These are phyloP conservation scores for Lophura swinhoii DNA, from an alignment of 2,797 vertebrate species.

Conservation along the genomic window DNA sequence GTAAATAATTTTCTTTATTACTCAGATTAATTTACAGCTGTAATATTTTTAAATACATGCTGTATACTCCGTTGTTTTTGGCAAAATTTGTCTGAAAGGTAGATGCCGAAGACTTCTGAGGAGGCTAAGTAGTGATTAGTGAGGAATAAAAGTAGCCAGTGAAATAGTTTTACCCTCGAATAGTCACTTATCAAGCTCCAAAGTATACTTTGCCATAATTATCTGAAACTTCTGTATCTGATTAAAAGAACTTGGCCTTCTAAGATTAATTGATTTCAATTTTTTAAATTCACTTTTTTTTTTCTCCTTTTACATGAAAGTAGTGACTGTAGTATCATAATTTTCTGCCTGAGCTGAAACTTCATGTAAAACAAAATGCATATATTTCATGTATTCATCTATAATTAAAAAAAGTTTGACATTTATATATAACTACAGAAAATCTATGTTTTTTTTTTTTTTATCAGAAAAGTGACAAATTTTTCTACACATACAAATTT, in stretches of 20 bases:
- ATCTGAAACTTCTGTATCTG: not conserved
- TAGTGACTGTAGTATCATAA: accelerated
- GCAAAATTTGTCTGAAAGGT: not conserved
- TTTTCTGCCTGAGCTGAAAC: not conserved
- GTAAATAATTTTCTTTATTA: not conserved
- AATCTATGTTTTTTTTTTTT: not conserved
- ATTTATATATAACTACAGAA: not conserved
- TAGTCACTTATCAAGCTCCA: not conserved
- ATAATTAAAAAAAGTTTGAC: not conserved
- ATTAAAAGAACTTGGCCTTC: not conserved
- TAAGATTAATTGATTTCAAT: not conserved
- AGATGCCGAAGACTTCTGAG: not conserved
- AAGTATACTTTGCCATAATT: not conserved
- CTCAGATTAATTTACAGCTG: not conserved
- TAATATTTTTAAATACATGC: not conserved
- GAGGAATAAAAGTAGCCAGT: not conserved
- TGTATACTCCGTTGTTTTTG: not conserved
- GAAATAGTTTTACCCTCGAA: not conserved
- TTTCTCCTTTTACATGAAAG: not conserved
- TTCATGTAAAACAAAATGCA: not conserved
- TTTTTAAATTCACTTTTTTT: not conserved
- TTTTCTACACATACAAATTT: not conserved
- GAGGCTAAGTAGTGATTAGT: not conserved
- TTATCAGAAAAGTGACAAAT: not conserved
- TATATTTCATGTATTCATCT: not conserved